Evolutionary conservation across 2,113 vertebrate genomes (phyloP), one percentile per base, ranked within the genome.

Genomic region (Tamias sibiricus): DNA sequence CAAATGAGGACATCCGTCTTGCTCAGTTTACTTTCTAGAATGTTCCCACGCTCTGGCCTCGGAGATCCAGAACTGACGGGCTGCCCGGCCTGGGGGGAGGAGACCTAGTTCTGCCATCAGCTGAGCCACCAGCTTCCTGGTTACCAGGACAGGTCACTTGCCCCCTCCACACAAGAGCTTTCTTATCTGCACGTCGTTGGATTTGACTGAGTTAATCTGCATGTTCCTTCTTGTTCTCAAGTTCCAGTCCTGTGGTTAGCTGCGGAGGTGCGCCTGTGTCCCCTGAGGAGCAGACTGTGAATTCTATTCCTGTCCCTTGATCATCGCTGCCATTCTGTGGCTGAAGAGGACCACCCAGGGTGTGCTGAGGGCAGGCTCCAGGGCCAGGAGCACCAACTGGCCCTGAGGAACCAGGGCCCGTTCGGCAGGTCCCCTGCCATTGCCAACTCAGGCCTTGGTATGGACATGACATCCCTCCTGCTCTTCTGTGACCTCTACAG

Each of bases 101-200:
- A 81, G 44, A 40, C 12, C 54, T 44, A 4, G 10, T 57, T 90
- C 76, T 75, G 11, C 16, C 74, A 72, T 85, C 72, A 44, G 28
- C 19, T 13, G 35, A 88, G 42, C 22, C 42, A 16, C 57, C 35
- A 10, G 0, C 64, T 76, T 86, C 35, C 19, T 85, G 74, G 81
- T 87, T 59, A 44, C n/a, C 6, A 1, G 22, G 32, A 52, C 59
- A 76, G 75, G 24, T 86, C 20, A 26, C 64, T 66, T 0, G 2
- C 26, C n/a, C 47, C 28, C 75, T 57, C 47, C 12, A 26, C 44
- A 20, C 28, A 6, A 19, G 62, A 85, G 49, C 83, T 82, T 94
- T 83, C 88, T 90, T 84, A 74, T 83, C 42, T 91, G 72, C 24
- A 77, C 32, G 40, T 30, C 7, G 32, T 32, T 93, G 94, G 62